Evolutionary conservation across 2,888 invertebrate genomes (phyloP).

Genomic region (Belgica antarctica): DNA sequence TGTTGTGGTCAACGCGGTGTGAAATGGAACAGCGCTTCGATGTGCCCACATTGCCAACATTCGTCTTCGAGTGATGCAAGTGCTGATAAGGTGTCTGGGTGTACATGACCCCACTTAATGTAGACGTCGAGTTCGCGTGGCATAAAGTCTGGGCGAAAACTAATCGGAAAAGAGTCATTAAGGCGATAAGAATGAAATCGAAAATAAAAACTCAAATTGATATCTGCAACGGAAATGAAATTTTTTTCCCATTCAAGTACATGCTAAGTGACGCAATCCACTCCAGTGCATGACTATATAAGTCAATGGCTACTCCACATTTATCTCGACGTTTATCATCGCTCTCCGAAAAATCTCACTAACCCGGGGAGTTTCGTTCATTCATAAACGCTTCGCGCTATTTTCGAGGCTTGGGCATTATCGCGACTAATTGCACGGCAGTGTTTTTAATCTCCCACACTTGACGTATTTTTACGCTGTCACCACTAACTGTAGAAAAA

Average conservation of each 20-base stretch:
- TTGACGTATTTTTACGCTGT: conserved; percentile 17
- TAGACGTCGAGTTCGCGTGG: background rate
- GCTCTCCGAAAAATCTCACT: background rate
- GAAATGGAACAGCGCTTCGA: background rate
- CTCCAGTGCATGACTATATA: background rate
- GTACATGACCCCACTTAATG: conserved; percentile 3
- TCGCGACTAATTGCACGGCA: background rate
- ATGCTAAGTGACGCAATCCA: conserved; percentile 11
- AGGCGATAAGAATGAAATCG: conserved; percentile 6
- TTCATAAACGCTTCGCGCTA: background rate
- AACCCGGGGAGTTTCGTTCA: background rate
- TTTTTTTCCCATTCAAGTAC: background rate
- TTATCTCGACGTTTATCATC: too few species aligned
- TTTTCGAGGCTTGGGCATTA: too few species aligned
- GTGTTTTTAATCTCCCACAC: conserved; percentile 9
- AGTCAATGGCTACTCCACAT: background rate
- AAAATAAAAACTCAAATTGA: background rate
- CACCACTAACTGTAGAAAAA: background rate
- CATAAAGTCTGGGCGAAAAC: background rate
- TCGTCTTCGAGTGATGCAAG: background rate
- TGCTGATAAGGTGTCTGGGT: too few species aligned
- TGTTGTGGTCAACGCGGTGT: conserved; percentile 2
- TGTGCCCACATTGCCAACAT: background rate
- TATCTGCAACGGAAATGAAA: conserved; percentile 30
- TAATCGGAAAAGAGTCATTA: background rate